Base-by-base conservation (phyloP, 1,140 invertebrate species). In the Sesamia nonagrioides region DNA sequence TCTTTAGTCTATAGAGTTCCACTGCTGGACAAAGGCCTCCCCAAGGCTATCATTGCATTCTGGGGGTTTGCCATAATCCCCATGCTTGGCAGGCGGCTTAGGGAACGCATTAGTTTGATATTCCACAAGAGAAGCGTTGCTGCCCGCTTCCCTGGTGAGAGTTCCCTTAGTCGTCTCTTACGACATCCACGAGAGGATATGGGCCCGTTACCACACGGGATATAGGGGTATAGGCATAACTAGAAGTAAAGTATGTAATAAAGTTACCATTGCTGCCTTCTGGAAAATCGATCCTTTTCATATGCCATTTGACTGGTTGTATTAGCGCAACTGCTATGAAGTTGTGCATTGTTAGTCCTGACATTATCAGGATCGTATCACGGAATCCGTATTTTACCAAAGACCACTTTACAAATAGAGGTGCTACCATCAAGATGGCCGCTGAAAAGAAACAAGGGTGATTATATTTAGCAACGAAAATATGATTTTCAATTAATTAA, bases 241-340 rank as follows among this genome's bases (percentile, higher is more conserved):
- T 27, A 27, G 3, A 27, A 27, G 3, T 1, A 33, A 33, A 58
- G 1, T 13, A 11, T 58, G 9, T 27, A 33, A 11, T 15, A 35
- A 66, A 54, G 37, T 77, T 27, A 77, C 58, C 74, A 54, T 45
- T 77, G 11, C 1, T 56, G 11, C 45, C 5, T 17, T 61, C 45
- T 5, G 5, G 56, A 21, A 90, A 77, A 79, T 89, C 83, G 52
- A 88, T 61, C 56, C 90, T 95, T 37, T 95, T 96, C 89, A 96
- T 92, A 81, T 97, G 96, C 96, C 96, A 96, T 69, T 96, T 95
- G 0, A 97, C 95, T 0, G 97, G 97, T 82, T 96, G 97, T 80
- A 97, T 94, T 0, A 97, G 84, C 13, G 95, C 84, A 54, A 96
- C 95, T 0, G 95, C 96, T 9, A 96, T 83, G 4, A 97, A 83